Conservation (phyloP, 2,797 vertebrate species). For the Odontamblyopus rebecca region DNA sequence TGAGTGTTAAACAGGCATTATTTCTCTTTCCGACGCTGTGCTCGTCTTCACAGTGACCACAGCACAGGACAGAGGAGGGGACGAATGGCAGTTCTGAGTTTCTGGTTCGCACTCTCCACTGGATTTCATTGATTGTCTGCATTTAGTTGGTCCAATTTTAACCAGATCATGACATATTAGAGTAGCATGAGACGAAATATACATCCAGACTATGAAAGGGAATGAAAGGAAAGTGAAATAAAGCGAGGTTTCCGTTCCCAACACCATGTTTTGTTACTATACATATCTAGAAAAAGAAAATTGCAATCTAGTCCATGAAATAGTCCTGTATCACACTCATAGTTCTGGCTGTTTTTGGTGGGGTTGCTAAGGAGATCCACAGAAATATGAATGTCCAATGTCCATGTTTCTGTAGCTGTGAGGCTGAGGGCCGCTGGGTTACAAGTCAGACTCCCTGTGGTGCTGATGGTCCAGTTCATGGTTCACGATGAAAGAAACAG, state of each 20-base stretch:
- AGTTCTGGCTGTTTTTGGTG: no score
- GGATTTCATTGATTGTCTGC: conserved; percentile 37
- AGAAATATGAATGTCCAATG: no score
- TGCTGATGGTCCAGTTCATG: no score
- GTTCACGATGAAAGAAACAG: no score
- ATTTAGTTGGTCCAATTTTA: conserved; percentile 38
- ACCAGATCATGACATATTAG: neutral
- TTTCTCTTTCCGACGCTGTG: neutral
- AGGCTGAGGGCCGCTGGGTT: no score
- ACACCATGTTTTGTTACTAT: neutral
- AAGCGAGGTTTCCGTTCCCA: neutral
- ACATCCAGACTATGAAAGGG: neutral
- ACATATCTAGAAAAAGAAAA: neutral
- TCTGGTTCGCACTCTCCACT: conserved; percentile 4
- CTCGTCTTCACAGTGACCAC: neutral
- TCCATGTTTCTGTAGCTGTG: no score
- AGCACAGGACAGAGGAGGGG: conserved; percentile 6
- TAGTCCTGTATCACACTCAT: no score
- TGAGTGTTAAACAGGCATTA: neutral
- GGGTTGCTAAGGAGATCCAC: no score
- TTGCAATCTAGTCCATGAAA: no score
- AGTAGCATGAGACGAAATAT: neutral
- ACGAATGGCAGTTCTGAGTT: conserved; percentile 40
- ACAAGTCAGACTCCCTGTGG: no score
- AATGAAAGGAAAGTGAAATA: neutral